Evolutionary conservation across 2,797 vertebrate species (phyloP).

Genomic region (Cossypha heuglini): DNA sequence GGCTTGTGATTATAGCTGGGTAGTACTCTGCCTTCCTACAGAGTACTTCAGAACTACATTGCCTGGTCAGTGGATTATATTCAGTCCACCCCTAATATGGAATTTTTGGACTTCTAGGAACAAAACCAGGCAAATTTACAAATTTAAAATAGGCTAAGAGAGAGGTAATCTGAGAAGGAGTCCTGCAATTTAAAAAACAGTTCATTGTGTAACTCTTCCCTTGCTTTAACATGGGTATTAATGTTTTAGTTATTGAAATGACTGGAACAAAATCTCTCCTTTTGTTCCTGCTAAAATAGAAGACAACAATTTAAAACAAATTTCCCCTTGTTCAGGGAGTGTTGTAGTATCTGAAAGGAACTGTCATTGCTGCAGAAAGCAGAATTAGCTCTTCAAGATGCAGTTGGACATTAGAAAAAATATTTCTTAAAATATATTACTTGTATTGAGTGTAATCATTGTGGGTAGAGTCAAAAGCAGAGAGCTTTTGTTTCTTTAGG

Average conservation of each 20-base stretch:
- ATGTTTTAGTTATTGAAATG: not conserved
- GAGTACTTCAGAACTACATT: rapidly evolving
- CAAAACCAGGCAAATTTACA: not conserved
- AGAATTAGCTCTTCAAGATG: not conserved
- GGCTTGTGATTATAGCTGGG: not conserved
- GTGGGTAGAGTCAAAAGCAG: not conserved
- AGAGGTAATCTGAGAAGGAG: not conserved
- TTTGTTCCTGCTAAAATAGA: not conserved
- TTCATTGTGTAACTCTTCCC: not conserved
- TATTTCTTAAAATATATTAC: not conserved
- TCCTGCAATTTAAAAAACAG: not conserved
- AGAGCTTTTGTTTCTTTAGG: not conserved
- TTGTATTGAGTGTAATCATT: not conserved
- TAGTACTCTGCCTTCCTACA: not conserved
- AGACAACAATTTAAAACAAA: not conserved
- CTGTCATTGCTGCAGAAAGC: not conserved
- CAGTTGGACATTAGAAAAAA: not conserved
- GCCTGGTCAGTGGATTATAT: not conserved
- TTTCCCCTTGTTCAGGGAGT: not conserved
- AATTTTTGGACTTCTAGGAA: not conserved
- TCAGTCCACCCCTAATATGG: rapidly evolving
- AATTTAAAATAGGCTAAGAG: not conserved
- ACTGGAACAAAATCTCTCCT: not conserved
- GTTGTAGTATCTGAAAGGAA: not conserved
- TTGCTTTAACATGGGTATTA: not conserved